Evolutionary conservation across 2,113 vertebrate genomes (phyloP).

Genomic region (Hippolais icterina): DNA sequence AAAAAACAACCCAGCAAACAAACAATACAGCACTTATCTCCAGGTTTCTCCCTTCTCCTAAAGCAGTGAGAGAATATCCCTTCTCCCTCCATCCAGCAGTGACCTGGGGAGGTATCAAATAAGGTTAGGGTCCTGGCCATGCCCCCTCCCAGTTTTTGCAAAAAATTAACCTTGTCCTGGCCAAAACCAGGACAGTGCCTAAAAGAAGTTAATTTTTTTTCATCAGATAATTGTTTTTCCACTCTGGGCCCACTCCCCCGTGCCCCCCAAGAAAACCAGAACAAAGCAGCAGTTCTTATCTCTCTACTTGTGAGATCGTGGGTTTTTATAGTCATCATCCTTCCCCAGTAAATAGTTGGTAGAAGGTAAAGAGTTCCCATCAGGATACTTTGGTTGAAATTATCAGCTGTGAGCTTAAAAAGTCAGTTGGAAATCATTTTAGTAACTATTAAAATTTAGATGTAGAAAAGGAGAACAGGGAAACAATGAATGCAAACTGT

Average conservation of each 20-base stretch:
- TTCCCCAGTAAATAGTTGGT: neutral
- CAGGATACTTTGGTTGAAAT: neutral
- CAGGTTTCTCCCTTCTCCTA: neutral
- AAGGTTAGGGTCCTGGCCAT: fast-evolving
- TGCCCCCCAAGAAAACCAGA: neutral
- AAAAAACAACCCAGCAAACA: neutral
- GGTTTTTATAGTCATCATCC: neutral
- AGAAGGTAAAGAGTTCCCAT: neutral
- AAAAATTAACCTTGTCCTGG: neutral
- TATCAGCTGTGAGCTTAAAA: neutral
- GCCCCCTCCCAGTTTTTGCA: neutral
- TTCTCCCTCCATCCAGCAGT: neutral
- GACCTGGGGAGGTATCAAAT: neutral
- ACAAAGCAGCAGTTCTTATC: neutral
- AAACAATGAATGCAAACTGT: neutral
- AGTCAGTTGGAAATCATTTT: neutral
- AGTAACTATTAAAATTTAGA: neutral
- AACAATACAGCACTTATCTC: neutral
- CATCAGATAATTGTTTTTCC: neutral
- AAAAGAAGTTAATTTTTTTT: neutral
- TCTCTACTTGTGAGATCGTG: neutral
- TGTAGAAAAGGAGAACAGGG: neutral
- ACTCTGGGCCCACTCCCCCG: fast-evolving
- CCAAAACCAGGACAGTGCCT: neutral
- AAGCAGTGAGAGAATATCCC: neutral